phyloP scores from a whole-genome alignment of 2,888 invertebrate genomes.

The Drosophila tripunctata region DNA sequence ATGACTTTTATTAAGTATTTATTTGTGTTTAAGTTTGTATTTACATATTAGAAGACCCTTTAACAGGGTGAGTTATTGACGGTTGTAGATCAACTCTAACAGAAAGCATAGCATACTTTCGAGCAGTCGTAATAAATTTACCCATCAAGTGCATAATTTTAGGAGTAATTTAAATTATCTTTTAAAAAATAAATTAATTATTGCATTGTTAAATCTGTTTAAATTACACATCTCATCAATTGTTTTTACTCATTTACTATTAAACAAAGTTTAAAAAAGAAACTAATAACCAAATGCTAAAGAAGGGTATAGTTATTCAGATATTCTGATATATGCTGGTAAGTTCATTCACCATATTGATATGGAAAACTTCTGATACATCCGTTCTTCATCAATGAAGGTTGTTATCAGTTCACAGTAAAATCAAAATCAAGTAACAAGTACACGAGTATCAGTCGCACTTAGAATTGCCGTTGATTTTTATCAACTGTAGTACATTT shows the following conservation, averaged over 20 bases:
- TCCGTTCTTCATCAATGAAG: constrained; percentile 13
- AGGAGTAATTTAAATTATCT: not conserved
- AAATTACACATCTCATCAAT: no score
- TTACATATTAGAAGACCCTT: no score
- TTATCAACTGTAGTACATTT: constrained; percentile 48
- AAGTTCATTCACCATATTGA: constrained; percentile 13
- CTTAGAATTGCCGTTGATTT: constrained; percentile 24
- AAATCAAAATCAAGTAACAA: constrained; percentile 26
- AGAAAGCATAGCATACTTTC: constrained; percentile 16
- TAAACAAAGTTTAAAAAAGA: not conserved
- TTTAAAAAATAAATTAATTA: no score
- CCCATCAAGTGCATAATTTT: constrained; percentile 2
- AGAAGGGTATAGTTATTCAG: not conserved
- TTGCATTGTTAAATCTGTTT: no score
- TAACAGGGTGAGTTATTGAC: no score
- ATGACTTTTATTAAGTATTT: no score
- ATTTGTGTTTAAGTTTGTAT: no score
- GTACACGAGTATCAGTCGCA: constrained; percentile 19
- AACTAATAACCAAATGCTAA: not conserved
- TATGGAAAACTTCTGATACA: constrained; percentile 11
- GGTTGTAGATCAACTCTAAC: not conserved
- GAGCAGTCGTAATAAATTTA: rapidly evolving
- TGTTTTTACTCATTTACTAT: not conserved
- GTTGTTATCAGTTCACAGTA: constrained; percentile 41
- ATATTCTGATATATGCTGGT: not conserved